Evolutionary conservation across 2,888 invertebrate species (phyloP).

Genomic region (Drosophila paracracens): DNA sequence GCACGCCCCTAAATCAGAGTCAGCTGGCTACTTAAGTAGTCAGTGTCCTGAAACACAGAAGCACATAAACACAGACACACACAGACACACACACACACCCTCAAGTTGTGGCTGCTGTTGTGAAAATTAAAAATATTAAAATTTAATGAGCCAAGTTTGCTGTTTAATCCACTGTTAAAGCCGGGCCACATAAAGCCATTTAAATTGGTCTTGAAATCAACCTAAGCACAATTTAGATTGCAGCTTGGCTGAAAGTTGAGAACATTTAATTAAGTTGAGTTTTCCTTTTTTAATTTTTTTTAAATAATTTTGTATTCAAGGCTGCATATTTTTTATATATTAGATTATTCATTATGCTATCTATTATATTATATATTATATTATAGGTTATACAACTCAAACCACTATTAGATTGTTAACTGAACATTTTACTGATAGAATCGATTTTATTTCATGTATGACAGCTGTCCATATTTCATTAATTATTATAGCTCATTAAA

Average conservation of each 20-base stretch:
- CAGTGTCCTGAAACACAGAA: conserved; percentile 18
- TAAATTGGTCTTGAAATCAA: conserved; percentile 16
- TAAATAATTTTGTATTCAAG: background rate
- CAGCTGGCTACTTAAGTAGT: conserved; percentile 27
- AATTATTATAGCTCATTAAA: background rate
- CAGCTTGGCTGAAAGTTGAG: background rate
- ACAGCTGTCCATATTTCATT: background rate
- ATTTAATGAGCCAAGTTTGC: conserved; percentile 67
- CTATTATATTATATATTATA: background rate
- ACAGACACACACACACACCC: background rate
- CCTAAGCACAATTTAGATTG: background rate
- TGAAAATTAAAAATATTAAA: conserved; percentile 74
- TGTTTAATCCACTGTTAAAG: conserved; percentile 16
- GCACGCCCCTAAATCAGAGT: background rate
- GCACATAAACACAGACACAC: conserved; percentile 4
- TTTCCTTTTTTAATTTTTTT: background rate
- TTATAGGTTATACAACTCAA: background rate
- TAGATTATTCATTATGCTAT: background rate
- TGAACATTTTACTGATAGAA: background rate
- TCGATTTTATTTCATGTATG: background rate
- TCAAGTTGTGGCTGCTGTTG: conserved; percentile 29
- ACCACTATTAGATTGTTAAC: background rate
- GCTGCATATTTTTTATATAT: background rate
- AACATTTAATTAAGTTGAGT: background rate
- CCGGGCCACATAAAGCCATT: conserved; percentile 24